Base-by-base conservation (phyloP, 2,113 vertebrate species). In the Solea solea region DNA sequence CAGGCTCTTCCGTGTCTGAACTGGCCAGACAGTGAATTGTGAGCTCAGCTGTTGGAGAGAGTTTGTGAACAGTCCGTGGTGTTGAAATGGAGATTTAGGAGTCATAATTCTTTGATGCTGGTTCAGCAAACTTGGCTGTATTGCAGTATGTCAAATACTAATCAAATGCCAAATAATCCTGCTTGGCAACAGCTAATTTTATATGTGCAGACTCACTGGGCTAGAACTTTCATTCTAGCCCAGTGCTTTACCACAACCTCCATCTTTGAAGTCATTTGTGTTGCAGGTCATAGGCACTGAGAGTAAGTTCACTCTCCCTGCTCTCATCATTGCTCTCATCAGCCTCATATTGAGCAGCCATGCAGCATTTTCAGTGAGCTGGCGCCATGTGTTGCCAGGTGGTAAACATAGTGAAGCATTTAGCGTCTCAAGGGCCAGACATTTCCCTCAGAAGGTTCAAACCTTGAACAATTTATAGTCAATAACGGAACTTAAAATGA, bases 31-130 rank as follows among this genome's bases (percentile, higher is more conserved):
- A 27, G 41, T 7, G 8, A 50, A 50, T 54, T 27, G 72, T 60
- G 55, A 76, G 56, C 64, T 74, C 62, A 64, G 75, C 68, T 69
- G 71, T 34, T 34, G 11, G 57, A 41, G 53, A 41, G 73, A 66
- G 21, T 67, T 49, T 42, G 66, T 56, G 62, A 80, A 39, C 39
- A 9, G 41, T 64, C 52, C 3, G 39, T 64, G 59, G 56, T 27
- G 66, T 4, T 25, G 46, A 64, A 41, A 65, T 64, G 63, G 60
- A 49, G 60, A 60, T 70, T 56, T 46, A 60, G 41, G 58, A 27
- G 21, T 59, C 53, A 2, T 40, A 46, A 54, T 3, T 12, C 25
- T 50, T 28, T 34, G 34, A 34, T 51, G 44, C 68, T 66, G 64
- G 52, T 27, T 82, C 75, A 67, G 40, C 75, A 72, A 74, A 62